Evolutionary conservation across 2,888 invertebrate species (phyloP), one percentile per base, ranked within the genome.

Genomic region (Leucozona laternaria): DNA sequence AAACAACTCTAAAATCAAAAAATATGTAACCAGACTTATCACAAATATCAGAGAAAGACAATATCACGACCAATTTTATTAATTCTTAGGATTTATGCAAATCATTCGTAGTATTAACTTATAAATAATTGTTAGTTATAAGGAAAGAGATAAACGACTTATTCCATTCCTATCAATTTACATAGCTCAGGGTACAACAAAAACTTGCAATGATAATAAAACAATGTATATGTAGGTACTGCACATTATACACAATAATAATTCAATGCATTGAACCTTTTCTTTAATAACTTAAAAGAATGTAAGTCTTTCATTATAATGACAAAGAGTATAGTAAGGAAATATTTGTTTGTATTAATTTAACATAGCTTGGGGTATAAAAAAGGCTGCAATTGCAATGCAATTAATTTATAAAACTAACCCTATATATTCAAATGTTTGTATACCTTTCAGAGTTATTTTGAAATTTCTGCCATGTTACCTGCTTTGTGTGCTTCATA

Each of bases 71-170:
- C 3, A 15, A 43, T 3, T 37, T 20, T 10, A 13, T 25, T 22
- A 6, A 15, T 22, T 45, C 13, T 22, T 20, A n/a, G 15, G 25
- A 53, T n/a, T 2, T 1, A 28, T 53, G 31, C 31, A 57, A 57
- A 11, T 17, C 17, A 57, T 31, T 34, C 8, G 10, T 31, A 17
- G 4, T 17, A 57, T 34, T 11, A 57, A 17, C 25, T 55, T 55
- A 25, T 31, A 28, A 55, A 50, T 15, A 25, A 50, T 15, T 53
- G 53, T 53, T 53, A 53, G 53, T 53, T 53, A 15, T 25, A 15
- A 28, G 7, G 25, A 11, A n/a, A 17, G 11, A 34, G 8, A 57
- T 11, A 17, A 31, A 57, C 17, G n/a, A 28, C 7, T 28, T 17
- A 7, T 11, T 11, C 6, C 31, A 57, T 57, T 57, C 31, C 31